Evolutionary conservation across 2,797 vertebrate genomes (phyloP).

Genomic region (Echeneis naucrates): DNA sequence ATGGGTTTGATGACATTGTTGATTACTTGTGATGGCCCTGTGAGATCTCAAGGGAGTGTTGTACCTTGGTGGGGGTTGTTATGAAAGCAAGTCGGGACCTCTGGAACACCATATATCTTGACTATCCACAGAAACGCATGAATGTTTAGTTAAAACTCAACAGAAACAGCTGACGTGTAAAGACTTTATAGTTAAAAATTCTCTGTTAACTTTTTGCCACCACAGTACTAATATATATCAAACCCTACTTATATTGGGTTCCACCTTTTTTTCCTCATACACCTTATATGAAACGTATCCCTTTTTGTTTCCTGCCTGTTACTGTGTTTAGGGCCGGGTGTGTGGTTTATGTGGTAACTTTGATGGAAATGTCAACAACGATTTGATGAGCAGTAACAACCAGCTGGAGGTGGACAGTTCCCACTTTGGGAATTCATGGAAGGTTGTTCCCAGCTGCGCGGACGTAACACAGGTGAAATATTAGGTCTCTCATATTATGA

Average conservation of each 20-base stretch:
- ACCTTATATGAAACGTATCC: background rate
- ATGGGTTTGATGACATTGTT: too few relatives aligned
- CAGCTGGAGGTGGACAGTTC: slow-evolving; percentile 91
- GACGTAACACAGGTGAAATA: slow-evolving; percentile 88
- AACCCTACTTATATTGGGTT: background rate
- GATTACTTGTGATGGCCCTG: too few relatives aligned
- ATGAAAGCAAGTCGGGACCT: too few relatives aligned
- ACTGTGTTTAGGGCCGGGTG: slow-evolving; percentile 85
- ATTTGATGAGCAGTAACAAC: slow-evolving; percentile 93
- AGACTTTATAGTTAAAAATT: too few relatives aligned
- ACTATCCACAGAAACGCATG: too few relatives aligned
- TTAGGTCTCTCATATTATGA: fast-evolving
- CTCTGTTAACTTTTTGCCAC: too few relatives aligned
- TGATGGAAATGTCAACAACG: slow-evolving; percentile 95
- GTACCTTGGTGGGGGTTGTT: too few relatives aligned
- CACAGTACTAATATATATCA: too few relatives aligned
- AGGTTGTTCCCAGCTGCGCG: slow-evolving; percentile 90
- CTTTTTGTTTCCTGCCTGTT: background rate
- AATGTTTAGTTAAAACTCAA: too few relatives aligned
- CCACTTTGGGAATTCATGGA: slow-evolving; percentile 98
- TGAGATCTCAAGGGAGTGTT: too few relatives aligned
- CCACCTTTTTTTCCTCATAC: background rate
- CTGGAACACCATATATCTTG: too few relatives aligned
- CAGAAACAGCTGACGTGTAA: too few relatives aligned
- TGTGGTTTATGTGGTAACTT: slow-evolving; percentile 98